Evolutionary conservation across 2,113 vertebrate species (phyloP), one percentile per base, ranked within the genome.

Genomic region (Corynorhinus townsendii): DNA sequence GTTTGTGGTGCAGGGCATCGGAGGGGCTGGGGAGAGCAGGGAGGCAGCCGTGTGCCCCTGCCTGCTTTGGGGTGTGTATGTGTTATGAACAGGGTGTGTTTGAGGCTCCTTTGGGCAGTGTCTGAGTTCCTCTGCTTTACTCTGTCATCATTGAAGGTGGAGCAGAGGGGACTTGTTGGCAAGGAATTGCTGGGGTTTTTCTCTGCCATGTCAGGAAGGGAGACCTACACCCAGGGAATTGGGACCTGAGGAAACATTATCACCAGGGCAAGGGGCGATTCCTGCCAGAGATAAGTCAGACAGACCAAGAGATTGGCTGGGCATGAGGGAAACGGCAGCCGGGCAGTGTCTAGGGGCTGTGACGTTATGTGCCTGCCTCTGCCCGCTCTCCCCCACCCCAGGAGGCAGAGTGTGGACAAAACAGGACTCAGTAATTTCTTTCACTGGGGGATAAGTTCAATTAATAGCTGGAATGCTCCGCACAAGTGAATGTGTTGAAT

Each of bases 41-140:
- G 14, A 0, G 14, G 73, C 28, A 66, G 56, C 56, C 22, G 52
- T 0, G 0, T 22, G 16, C 33, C 16, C 56, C 80, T 16, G 16
- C 7, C 11, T 64, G 43, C 43, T 72, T 76, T 30, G 68, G 10
- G 7, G 7, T 1, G 2, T 86, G 24, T 30, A 43, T 86, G 24
- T 30, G 54, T 38, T 52, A 22, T 3, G 43, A 94, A 47, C 3
- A 22, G 73, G 68, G 33, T n/a, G 52, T 77, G 83, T 89, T 71
- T 45, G 35, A 92, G 45, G 40, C 47, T 82, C 28, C 9, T 84
- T 68, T 66, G 22, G 38, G 17, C 11, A 47, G 20, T 30, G 19
- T 59, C 71, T 77, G 73, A 11, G 15, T 56, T 52, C 40, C 40
- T 79, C 2, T 0, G 49, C 14, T 28, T 66, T 86, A 76, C 45